These are phyloP conservation scores for Hypena proboscidalis DNA, from an alignment of 2,888 invertebrate genomes.

Conservation along the genomic window DNA sequence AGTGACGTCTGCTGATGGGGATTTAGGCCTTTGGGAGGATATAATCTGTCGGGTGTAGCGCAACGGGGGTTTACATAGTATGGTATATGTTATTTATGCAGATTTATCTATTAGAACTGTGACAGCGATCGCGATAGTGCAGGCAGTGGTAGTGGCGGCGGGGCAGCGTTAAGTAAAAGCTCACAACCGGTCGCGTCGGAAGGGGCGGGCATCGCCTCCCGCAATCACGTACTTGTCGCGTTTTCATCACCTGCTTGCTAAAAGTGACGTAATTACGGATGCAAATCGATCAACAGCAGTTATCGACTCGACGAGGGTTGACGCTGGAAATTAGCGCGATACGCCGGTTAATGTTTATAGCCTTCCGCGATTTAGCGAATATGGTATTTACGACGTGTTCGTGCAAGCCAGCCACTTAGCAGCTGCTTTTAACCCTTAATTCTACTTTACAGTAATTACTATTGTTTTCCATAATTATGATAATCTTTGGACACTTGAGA, in stretches of 20 bases:
- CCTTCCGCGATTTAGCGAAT: constrained; percentile 74
- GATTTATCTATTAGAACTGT: constrained; percentile 32
- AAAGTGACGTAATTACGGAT: constrained; percentile 84
- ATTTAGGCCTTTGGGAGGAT: not conserved
- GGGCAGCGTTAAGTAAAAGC: constrained; percentile 58
- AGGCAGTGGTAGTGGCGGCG: constrained; percentile 30
- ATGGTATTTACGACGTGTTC: constrained; percentile 64
- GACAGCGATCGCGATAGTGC: constrained; percentile 40
- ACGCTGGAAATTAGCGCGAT: constrained; percentile 80
- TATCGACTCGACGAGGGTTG: constrained; percentile 78
- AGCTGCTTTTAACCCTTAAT: constrained; percentile 11
- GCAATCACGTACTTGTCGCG: constrained; percentile 82
- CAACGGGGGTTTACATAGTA: too few relatives aligned
- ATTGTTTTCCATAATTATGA: not conserved
- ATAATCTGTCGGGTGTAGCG: too few relatives aligned
- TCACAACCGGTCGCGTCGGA: constrained; percentile 73
- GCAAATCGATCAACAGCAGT: constrained; percentile 83
- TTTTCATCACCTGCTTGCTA: constrained; percentile 83
- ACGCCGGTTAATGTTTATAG: constrained; percentile 78
- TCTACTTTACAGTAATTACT: constrained; percentile 1
- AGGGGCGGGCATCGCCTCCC: constrained; percentile 71
- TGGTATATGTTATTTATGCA: constrained; percentile 12
- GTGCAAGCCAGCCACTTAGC: constrained; percentile 42
- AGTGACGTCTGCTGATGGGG: constrained; percentile 8
- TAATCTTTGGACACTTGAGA: not conserved